Base-by-base conservation (phyloP, 2,797 vertebrate genomes). In the Xyrichtys novacula region DNA sequence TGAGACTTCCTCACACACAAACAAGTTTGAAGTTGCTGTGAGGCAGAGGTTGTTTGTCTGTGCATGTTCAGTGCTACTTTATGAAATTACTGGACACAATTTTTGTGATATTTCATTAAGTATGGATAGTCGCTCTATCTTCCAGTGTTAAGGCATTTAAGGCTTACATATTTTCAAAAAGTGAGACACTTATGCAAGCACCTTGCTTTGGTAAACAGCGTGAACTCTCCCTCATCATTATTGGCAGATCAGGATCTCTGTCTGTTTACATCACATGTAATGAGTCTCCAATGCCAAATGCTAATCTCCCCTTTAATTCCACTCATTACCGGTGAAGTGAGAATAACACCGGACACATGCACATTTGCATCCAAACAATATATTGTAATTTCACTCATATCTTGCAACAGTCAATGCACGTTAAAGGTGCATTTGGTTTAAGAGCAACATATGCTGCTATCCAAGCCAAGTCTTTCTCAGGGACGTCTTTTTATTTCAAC, bases 271-370 rank as follows among this genome's bases (percentile, higher is more conserved):
- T 73, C 19, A 54, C 29, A 73, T 73, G 43, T 49, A 81, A 81
- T 77, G 47, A 58, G 69, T 76, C 47, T 67, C 36, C 25, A 11
- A 17, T 58, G 67, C 71, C 78, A 80, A 81, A 84, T 71, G 58
- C 65, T 85, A 78, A 85, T 86, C 85, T 83, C 47, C 53, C 43
- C 42, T 75, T 64, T 83, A 83, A 85, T 79, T 79, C 66, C 17
- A 17, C 56, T 68, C 50, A 34, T 74, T 44, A 39, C 14, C 22
- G 26, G 29, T n/a, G 36, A 54, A 40, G 68, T 64, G 32, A 60
- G 17, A 70, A 74, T 74, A 31, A 40, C 65, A 69, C 75, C 8
- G 36, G 16, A 20, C 34, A 44, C 29, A 28, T 34, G 17, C 44
- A n/a, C 28, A 47, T 26, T 28, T 43, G 31, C 54, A 36, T 34